phyloP scores from a whole-genome alignment of 2,797 vertebrate species.

The Characodon lateralis region DNA sequence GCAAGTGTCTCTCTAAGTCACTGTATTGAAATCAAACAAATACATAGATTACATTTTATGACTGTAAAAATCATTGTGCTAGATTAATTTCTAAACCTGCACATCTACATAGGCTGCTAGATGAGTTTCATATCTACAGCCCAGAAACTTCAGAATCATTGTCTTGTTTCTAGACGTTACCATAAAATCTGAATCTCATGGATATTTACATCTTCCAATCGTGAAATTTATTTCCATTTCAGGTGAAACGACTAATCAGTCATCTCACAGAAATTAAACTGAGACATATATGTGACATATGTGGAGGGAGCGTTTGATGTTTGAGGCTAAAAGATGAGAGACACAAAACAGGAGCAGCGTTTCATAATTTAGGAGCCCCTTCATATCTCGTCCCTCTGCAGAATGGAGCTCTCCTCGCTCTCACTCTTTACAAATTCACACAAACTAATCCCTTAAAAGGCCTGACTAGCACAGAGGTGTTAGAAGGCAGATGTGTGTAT shows the following conservation, averaged over 20 bases:
- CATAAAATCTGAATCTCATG: too few species aligned
- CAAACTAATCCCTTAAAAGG: slow-evolving; percentile 79
- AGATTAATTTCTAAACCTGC: too few species aligned
- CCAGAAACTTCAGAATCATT: too few species aligned
- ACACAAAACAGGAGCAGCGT: slow-evolving; percentile 52
- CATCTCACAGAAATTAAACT: slow-evolving; percentile 26
- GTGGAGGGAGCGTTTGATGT: slow-evolving; percentile 30
- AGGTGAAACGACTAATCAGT: neutral
- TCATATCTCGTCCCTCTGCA: slow-evolving; percentile 48
- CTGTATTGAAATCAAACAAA: too few species aligned
- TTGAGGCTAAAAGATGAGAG: slow-evolving; percentile 64
- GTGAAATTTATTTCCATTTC: neutral
- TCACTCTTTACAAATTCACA: slow-evolving; percentile 74
- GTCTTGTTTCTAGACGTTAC: too few species aligned
- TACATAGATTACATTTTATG: too few species aligned
- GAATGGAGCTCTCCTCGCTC: slow-evolving; percentile 44
- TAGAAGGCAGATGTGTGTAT: slow-evolving; percentile 36
- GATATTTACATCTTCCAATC: too few species aligned
- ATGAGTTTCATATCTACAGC: too few species aligned
- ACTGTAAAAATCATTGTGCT: too few species aligned
- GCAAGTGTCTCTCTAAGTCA: too few species aligned
- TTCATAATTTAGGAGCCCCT: slow-evolving; percentile 73
- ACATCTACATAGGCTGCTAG: too few species aligned
- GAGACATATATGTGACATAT: slow-evolving; percentile 1
- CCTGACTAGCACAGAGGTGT: slow-evolving; percentile 63